A percentile compares a stretch with the other conserved stretches of the same genome.
These are phyloP conservation scores for Pentalonia nigronervosa DNA, from an alignment of 1,140 invertebrate species.

Conservation along the genomic window DNA sequence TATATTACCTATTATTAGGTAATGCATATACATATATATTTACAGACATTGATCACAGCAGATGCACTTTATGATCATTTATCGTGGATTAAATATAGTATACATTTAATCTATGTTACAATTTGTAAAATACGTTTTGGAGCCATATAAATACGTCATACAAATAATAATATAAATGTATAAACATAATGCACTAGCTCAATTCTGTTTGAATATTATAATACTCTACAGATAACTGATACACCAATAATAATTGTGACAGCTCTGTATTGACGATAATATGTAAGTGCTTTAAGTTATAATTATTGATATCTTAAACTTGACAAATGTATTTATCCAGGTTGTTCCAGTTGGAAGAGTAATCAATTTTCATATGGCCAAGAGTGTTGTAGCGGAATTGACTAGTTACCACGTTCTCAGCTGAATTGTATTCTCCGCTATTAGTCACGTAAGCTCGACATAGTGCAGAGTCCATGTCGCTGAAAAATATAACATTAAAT, in stretches of 20 bases:
- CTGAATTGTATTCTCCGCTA: slow-evolving; percentile 35
- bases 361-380: slow-evolving; percentile 78
- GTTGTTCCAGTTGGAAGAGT: slow-evolving; percentile 77
- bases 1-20: too few relatives aligned
- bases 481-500: not conserved
- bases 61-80: not conserved
- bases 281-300: too few relatives aligned
- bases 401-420: slow-evolving; percentile 10
- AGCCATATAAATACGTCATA: not conserved
- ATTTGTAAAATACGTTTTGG: not conserved
- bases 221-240: not conserved
- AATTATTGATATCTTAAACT: slow-evolving; percentile 31
- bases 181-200: not conserved
- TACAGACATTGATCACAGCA: not conserved
- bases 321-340: slow-evolving; percentile 69
- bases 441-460: not conserved
- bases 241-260: not conserved
- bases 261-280: not conserved
- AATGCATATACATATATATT: not conserved
- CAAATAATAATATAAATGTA: not conserved
- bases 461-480: slow-evolving; percentile 21
- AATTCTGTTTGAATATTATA: not conserved
- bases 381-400: slow-evolving; percentile 68
- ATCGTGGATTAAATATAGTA: not conserved
- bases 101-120: not conserved